Base-by-base conservation (phyloP, 2,888 invertebrate species). In the Melanophora roralis region DNA sequence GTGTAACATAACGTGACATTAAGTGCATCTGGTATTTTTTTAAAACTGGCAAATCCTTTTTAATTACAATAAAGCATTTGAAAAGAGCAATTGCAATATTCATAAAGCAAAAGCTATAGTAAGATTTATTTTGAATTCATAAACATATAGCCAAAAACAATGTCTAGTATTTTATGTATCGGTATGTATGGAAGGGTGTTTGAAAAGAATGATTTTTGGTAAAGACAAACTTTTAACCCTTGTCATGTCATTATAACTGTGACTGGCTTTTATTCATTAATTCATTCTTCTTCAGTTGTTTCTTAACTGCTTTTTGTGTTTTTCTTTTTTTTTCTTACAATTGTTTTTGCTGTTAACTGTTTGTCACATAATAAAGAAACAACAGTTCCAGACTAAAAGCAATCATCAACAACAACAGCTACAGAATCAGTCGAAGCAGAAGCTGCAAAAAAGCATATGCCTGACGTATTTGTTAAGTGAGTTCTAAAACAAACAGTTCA, bases 391-490 rank as follows among this genome's bases (percentile, higher is more conserved):
- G 65, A 40, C 65, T 49, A 57, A 64, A n/a, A 65, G 45, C 19
- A 73, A 27, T 12, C 16, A 40, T 47, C 21, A 38, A 73, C 11
- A 3, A 6, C 14, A 49, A n/a, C n/a, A 27, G 16, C 6, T 6
- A 14, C 2, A 51, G 27, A n/a, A 53, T n/a, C 12, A 53, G 27
- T 34, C 12, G 27, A 27, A 16, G 19, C 8, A 34, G 12, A 45
- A 12, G 8, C n/a, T 9, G 4, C 8, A 62, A 12, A 34, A 34
- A 71, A 49, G 21, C 74, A 51, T 69, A 65, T 60, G 74, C 53
- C 53, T 79, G 79, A 74, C 34, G 65, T 59, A 71, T 75, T 75
- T 79, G 60, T 69, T 71, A 75, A 75, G 79, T 79, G 69, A 79
- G 64, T 76, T 76, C n/a, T 71, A 57, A 76, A 69, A 76, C 57